Conservation (phyloP, 2,797 vertebrate genomes). For the Scolopax bukidnonensis region DNA sequence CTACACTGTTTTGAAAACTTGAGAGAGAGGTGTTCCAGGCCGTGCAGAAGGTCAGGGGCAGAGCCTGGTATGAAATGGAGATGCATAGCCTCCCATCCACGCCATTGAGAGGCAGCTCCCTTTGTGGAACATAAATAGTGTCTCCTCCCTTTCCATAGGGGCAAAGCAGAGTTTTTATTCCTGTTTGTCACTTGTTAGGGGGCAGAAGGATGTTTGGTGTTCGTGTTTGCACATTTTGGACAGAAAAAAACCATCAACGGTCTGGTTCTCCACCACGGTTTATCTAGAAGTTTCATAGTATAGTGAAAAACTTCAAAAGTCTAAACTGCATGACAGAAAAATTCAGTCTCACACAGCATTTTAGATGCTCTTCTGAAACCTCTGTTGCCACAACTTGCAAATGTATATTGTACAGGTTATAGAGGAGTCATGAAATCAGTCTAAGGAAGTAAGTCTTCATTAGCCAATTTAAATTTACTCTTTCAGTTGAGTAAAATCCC, state of each 20-base stretch:
- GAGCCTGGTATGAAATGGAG: background rate
- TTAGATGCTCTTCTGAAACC: background rate
- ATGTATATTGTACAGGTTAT: fast-evolving
- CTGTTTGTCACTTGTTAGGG: background rate
- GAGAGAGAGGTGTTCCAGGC: background rate
- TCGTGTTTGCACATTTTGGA: background rate
- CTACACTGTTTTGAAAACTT: background rate
- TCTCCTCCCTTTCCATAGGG: background rate
- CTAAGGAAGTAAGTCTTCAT: background rate
- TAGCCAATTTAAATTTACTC: background rate
- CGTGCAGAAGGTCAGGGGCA: background rate
- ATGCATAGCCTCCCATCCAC: background rate
- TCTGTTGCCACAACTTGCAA: background rate
- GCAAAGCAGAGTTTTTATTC: fast-evolving
- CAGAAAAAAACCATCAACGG: fast-evolving
- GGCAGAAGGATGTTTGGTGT: background rate
- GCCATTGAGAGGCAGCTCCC: fast-evolving
- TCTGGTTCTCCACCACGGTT: fast-evolving
- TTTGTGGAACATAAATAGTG: fast-evolving
- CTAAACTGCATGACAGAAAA: background rate
- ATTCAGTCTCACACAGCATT: background rate
- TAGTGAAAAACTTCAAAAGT: background rate
- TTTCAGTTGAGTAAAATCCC: background rate
- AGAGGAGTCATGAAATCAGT: background rate
- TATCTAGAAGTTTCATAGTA: background rate